Conservation (phyloP, 2,888 invertebrate genomes). For the Cylindroiulus punctatus region DNA sequence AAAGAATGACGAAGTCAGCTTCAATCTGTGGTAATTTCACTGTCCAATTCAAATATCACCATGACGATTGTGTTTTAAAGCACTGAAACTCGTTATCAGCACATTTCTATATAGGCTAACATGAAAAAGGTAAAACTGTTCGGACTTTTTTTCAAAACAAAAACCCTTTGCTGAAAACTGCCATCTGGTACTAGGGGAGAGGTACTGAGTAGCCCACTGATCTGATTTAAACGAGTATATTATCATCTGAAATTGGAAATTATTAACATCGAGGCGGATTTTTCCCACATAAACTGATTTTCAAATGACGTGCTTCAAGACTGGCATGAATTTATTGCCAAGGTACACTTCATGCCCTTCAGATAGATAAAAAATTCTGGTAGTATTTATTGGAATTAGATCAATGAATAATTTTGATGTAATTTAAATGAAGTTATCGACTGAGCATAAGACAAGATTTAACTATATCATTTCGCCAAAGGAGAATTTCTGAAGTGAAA, state of each 20-base stretch:
- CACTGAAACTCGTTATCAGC: neutral
- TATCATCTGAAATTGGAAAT: slow-evolving; percentile 1
- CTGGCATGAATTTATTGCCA: neutral
- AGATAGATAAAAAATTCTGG: neutral
- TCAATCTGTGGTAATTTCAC: neutral
- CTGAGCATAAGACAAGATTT: neutral
- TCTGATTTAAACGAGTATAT: slow-evolving; percentile 35
- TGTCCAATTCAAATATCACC: neutral
- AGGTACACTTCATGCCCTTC: neutral
- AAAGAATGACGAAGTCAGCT: neutral
- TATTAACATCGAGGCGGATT: neutral
- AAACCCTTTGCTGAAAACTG: neutral
- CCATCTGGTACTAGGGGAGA: neutral
- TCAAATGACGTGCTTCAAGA: neutral
- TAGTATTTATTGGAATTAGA: neutral
- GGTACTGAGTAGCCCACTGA: slow-evolving; percentile 14
- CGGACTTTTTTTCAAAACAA: neutral
- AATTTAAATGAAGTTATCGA: neutral
- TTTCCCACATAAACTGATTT: slow-evolving; percentile 22
- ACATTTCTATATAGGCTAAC: slow-evolving; percentile 11
- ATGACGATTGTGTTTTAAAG: neutral
- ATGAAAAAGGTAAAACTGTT: neutral
- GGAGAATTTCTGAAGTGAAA: neutral
- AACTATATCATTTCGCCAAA: neutral
- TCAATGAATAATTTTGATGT: neutral